Percentiles rank a stretch among this genome's conserved stretches.
Evolutionary conservation across 2,113 vertebrate species (phyloP).

Genomic region (Zingel zingel): DNA sequence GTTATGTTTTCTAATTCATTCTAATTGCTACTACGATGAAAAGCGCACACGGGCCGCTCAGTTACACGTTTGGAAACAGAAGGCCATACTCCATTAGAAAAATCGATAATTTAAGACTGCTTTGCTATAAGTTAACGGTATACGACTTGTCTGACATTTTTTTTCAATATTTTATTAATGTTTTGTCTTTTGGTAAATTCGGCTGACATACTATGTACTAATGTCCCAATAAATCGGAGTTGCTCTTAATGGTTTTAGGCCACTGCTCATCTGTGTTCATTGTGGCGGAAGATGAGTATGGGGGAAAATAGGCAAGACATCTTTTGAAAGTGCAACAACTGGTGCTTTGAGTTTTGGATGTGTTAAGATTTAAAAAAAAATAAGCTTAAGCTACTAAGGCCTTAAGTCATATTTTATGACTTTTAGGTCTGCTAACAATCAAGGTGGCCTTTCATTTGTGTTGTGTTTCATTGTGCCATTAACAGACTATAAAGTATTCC

Average conservation of each 20-base stretch:
- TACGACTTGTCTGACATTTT: not conserved
- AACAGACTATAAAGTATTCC: not conserved
- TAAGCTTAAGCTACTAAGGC: too few species aligned
- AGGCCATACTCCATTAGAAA: not conserved
- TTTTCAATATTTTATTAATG: fast-evolving
- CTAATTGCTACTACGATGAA: fast-evolving
- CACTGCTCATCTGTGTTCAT: not conserved
- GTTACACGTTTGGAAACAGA: not conserved
- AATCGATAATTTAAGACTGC: fast-evolving
- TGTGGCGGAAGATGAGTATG: not conserved
- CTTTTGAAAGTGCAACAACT: not conserved
- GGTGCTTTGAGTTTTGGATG: not conserved
- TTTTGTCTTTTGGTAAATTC: not conserved
- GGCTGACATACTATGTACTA: fast-evolving
- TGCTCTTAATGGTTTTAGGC: not conserved
- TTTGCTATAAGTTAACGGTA: fast-evolving
- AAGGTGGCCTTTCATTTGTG: not conserved
- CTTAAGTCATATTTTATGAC: not conserved
- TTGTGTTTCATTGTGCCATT: not conserved
- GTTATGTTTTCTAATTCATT: not conserved
- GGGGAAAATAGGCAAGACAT: not conserved
- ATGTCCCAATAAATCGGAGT: not conserved
- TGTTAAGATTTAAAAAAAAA: not conserved
- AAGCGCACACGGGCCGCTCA: not conserved
- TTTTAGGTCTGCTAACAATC: not conserved